Conservation (phyloP, 2,888 invertebrate species). For the Penaeus monodon region DNA sequence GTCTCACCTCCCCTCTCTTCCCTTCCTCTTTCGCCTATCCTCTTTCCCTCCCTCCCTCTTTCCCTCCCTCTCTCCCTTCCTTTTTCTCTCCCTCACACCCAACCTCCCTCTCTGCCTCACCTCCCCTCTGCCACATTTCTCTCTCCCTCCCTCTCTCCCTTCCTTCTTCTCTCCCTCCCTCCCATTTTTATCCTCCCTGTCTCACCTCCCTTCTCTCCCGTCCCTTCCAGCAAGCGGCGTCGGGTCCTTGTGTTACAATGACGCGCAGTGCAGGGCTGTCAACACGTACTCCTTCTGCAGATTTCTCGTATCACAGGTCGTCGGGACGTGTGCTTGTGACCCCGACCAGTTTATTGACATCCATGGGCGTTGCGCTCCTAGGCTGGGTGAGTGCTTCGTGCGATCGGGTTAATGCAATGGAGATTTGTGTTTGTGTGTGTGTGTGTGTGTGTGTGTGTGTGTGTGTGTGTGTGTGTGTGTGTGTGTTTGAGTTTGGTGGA, state of each 20-base stretch:
- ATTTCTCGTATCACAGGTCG: slow-evolving; percentile 43
- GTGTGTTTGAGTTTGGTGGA: too few species aligned
- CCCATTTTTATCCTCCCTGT: neutral
- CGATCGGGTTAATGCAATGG: too few species aligned
- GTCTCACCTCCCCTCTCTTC: too few species aligned
- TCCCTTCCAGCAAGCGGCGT: slow-evolving; percentile 41
- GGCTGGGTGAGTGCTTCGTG: slow-evolving; percentile 36
- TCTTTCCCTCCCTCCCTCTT: neutral
- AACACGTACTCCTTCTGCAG: slow-evolving; percentile 55
- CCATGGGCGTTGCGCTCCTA: slow-evolving; percentile 44
- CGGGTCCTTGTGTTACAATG: slow-evolving; percentile 52
- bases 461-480: too few species aligned
- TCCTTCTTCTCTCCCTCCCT: too few species aligned
- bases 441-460: too few species aligned
- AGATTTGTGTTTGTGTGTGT: too few species aligned
- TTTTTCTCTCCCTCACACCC: neutral
- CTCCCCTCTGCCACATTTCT: too few species aligned
- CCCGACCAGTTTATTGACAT: slow-evolving; percentile 55
- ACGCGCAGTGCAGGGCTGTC: slow-evolving; percentile 55
- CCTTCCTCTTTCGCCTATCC: neutral
- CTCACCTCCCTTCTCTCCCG: neutral
- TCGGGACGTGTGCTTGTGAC: slow-evolving; percentile 56
- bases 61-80: neutral
- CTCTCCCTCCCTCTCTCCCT: too few species aligned
- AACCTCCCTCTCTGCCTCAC: neutral